Evolutionary conservation across 2,888 invertebrate species (phyloP).

Genomic region (Allacma fusca): DNA sequence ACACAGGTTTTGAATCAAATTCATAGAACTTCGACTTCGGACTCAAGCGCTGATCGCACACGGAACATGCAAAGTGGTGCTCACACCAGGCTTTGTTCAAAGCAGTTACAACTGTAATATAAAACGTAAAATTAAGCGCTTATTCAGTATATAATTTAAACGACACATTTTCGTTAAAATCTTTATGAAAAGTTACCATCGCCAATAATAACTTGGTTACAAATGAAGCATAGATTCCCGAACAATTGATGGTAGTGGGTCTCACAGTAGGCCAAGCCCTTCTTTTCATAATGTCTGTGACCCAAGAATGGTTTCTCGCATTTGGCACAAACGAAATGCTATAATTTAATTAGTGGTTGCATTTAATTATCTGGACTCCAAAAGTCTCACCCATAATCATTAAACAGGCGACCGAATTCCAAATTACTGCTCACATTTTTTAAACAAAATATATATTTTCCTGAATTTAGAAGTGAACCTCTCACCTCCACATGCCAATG

Average conservation of each 20-base stretch:
- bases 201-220: conserved; percentile 96
- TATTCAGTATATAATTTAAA: too few relatives aligned
- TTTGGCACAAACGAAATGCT: conserved; percentile 99
- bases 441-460: too few relatives aligned
- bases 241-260: conserved; percentile 99
- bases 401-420: too few relatives aligned
- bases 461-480: too few relatives aligned
- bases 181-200: conserved; percentile 77
- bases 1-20: conserved; percentile 97
- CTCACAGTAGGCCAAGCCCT: conserved; percentile 98
- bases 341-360: conserved; percentile 60
- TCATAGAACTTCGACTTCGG: conserved; percentile 99
- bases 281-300: conserved; percentile 98
- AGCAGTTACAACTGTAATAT: conserved; percentile 94
- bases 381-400: too few relatives aligned
- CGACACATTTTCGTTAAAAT: too few relatives aligned
- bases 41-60: conserved; percentile 95
- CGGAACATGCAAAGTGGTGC: conserved; percentile 96
- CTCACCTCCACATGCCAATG: conserved; percentile 96
- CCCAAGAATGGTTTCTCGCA: conserved; percentile 99
- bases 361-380: background rate
- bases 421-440: too few relatives aligned
- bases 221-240: conserved; percentile 97
- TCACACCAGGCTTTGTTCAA: conserved; percentile 99
- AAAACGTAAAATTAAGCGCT: too few relatives aligned